phyloP scores from a whole-genome alignment of 2,888 invertebrate species.

The Spialia ferax region DNA sequence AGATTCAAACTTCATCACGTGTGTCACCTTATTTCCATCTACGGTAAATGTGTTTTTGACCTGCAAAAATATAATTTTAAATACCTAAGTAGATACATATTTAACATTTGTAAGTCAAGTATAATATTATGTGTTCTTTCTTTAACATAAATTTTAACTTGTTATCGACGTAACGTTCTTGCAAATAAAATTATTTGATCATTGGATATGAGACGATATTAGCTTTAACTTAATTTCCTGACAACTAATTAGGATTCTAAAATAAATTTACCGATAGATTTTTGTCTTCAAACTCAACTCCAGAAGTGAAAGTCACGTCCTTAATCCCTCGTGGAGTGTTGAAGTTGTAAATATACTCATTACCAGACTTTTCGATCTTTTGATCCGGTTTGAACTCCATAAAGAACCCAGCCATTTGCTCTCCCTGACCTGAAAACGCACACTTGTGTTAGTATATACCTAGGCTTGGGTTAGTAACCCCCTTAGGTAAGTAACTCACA shows the following conservation, averaged over 20 bases:
- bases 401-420: background rate
- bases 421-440: conserved; percentile 6
- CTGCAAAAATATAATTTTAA: background rate
- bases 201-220: no score
- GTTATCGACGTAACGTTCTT: no score
- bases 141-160: no score
- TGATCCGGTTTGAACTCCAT: conserved; percentile 19
- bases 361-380: conserved; percentile 26
- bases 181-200: no score
- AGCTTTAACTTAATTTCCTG: no score
- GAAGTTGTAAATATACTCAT: conserved; percentile 10
- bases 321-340: conserved; percentile 6
- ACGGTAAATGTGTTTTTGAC: conserved; percentile 23
- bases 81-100: no score
- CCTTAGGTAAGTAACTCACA: no score
- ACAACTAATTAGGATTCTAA: no score
- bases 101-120: no score
- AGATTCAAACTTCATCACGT: conserved; percentile 17
- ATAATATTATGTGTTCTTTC: no score
- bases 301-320: conserved; percentile 20
- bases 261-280: background rate
- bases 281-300: conserved; percentile 31
- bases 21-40: conserved; percentile 6
- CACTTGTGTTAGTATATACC: background rate
- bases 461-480: no score